Conservation (phyloP, 2,113 vertebrate genomes). For the Electrona antarctica region DNA sequence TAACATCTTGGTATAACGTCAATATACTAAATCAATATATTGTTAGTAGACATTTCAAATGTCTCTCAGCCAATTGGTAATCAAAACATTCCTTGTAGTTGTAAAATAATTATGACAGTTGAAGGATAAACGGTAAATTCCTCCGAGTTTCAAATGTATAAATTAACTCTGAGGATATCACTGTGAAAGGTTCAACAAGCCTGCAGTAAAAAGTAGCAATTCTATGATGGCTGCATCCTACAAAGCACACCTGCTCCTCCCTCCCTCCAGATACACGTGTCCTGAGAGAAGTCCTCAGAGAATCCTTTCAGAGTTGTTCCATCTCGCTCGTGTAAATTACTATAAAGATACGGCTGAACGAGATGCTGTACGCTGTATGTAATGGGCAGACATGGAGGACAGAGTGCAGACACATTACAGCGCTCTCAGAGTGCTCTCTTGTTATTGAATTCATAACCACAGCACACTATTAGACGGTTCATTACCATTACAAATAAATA, state of each 20-base stretch:
- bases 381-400: constrained; percentile 23
- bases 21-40: no score
- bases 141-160: no score
- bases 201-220: no score
- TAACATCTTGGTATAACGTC: no score
- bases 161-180: no score
- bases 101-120: no score
- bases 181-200: no score
- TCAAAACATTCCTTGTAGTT: no score
- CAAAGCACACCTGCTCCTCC: not conserved
- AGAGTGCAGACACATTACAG: constrained; percentile 30
- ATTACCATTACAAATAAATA: constrained; percentile 44
- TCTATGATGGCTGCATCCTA: not conserved
- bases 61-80: no score
- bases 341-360: constrained; percentile 3
- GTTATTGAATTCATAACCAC: constrained; percentile 36
- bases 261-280: constrained; percentile 33
- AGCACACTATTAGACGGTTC: constrained; percentile 9
- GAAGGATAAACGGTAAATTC: no score
- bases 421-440: constrained; percentile 30
- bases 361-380: constrained; percentile 14
- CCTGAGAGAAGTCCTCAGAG: constrained; percentile 29
- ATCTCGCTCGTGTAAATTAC: constrained; percentile 33
- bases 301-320: constrained; percentile 8
- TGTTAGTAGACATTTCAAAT: no score